phyloP scores from a whole-genome alignment of 2,888 invertebrate genomes.

The Drosophila neotestacea region DNA sequence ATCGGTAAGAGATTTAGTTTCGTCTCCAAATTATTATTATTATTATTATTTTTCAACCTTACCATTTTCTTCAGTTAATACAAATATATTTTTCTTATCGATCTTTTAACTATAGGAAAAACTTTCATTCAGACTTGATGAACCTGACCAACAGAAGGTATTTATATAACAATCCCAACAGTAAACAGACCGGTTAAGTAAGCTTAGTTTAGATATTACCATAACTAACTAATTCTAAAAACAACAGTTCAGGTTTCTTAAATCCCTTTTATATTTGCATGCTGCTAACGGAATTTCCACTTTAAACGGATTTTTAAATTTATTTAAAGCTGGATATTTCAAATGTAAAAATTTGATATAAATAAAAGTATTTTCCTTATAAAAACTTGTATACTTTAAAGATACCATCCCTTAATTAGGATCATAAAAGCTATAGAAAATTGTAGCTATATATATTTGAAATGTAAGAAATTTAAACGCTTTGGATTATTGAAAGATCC shows the following conservation, averaged over 20 bases:
- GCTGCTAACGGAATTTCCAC: too few species aligned
- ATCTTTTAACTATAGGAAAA: conserved; percentile 30
- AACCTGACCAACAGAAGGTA: conserved; percentile 39
- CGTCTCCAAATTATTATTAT: background rate
- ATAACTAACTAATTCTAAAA: background rate
- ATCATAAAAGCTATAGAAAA: too few species aligned
- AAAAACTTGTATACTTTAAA: too few species aligned
- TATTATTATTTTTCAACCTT: background rate
- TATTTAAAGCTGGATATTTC: too few species aligned
- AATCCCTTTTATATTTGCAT: too few species aligned
- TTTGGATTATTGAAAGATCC: too few species aligned
- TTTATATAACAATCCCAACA: background rate
- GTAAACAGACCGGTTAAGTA: background rate
- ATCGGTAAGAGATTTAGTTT: conserved; percentile 45
- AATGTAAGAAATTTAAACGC: too few species aligned
- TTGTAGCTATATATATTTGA: too few species aligned
- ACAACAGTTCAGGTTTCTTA: background rate
- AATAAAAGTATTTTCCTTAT: too few species aligned
- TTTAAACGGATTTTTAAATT: too few species aligned
- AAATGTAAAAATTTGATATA: too few species aligned
- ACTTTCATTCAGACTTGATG: conserved; percentile 43
- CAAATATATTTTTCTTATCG: background rate
- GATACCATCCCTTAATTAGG: too few species aligned
- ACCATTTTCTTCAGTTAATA: background rate
- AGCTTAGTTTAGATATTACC: background rate